phyloP scores from a whole-genome alignment of 2,888 invertebrate genomes.

The Spilosoma lubricipeda region DNA sequence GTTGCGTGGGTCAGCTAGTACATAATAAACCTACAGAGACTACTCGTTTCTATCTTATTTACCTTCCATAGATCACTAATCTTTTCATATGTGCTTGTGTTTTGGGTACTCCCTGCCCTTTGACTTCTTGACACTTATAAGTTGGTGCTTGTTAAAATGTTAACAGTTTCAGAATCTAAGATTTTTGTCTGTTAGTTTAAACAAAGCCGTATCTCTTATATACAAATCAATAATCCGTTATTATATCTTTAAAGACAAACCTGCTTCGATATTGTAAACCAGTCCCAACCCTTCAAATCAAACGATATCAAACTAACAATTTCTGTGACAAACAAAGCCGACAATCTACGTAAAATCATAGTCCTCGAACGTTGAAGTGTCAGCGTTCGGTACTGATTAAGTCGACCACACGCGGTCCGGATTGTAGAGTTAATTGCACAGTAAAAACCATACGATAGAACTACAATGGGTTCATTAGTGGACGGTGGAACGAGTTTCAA shows the following conservation, averaged over 20 bases:
- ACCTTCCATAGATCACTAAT: not conserved
- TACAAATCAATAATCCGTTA: not conserved
- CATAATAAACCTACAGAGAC: not conserved
- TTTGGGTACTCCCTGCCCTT: not conserved
- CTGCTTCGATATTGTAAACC: not conserved
- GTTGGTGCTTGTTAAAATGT: not conserved
- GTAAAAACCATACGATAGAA: constrained; percentile 64
- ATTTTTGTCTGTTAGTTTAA: not conserved
- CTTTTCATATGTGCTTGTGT: not conserved
- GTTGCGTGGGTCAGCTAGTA: too few relatives aligned
- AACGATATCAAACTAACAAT: constrained; percentile 37
- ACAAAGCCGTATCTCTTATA: not conserved
- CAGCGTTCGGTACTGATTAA: constrained; percentile 61
- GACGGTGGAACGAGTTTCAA: constrained; percentile 63
- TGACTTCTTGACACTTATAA: not conserved
- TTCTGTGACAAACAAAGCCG: constrained; percentile 31
- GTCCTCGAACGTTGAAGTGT: constrained; percentile 50
- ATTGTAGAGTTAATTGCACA: constrained; percentile 71
- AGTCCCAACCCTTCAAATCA: constrained; percentile 1
- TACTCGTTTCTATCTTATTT: not conserved
- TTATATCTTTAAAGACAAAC: not conserved
- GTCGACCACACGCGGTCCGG: constrained; percentile 63
- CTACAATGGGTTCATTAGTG: constrained; percentile 74
- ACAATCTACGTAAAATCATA: constrained; percentile 42
- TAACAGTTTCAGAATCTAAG: not conserved